Conservation (phyloP, 2,113 vertebrate species). For the Pteruthius melanotis region DNA sequence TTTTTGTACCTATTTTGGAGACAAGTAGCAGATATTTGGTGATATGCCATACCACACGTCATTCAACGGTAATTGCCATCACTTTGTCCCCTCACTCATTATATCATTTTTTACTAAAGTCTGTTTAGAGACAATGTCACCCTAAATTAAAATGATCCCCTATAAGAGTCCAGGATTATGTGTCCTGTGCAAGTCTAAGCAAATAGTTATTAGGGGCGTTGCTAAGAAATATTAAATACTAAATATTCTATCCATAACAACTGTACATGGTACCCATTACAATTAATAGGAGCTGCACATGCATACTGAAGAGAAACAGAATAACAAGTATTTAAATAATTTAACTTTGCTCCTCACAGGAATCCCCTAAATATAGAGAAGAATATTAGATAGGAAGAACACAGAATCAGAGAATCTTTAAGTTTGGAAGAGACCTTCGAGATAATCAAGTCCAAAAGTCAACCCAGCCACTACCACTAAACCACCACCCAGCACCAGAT, state of each 20-base stretch:
- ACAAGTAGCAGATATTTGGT: background rate
- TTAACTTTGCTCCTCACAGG: background rate
- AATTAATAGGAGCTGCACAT: background rate
- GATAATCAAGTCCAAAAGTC: background rate
- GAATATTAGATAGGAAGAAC: background rate
- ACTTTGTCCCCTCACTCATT: background rate
- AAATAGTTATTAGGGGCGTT: background rate
- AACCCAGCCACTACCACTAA: background rate
- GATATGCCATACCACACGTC: background rate
- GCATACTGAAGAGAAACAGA: background rate
- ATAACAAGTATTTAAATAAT: background rate
- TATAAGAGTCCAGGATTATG: background rate
- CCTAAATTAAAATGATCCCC: background rate
- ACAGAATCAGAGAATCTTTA: background rate
- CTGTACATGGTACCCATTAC: background rate
- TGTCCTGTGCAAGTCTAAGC: background rate
- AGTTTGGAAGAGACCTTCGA: background rate
- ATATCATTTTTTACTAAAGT: background rate
- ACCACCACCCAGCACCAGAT: fast-evolving
- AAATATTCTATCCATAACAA: background rate
- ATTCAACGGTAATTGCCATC: background rate
- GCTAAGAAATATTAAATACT: background rate
- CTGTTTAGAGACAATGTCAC: background rate
- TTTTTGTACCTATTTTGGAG: background rate
- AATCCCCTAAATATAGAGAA: background rate